Percentiles rank a stretch among this genome's conserved stretches.
Evolutionary conservation across 2,113 vertebrate genomes (phyloP).

Genomic region (Propithecus coquereli): DNA sequence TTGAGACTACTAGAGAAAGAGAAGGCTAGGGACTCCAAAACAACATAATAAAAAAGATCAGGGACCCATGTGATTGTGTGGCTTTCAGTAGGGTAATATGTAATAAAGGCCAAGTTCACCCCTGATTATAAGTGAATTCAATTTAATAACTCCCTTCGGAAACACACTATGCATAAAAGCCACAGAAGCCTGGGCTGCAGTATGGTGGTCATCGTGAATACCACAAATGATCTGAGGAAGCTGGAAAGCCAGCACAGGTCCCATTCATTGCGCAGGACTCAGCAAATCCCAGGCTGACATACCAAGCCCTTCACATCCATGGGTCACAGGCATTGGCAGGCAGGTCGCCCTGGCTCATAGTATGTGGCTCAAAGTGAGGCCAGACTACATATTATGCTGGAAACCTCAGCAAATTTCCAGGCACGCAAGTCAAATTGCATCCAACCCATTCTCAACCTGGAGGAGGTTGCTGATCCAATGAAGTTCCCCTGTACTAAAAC

Average conservation of each 20-base stretch:
- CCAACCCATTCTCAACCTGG: neutral
- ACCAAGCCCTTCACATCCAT: neutral
- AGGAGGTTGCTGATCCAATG: neutral
- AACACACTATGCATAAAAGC: neutral
- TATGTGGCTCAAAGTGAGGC: neutral
- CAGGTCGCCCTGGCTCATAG: neutral
- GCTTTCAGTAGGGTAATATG: neutral
- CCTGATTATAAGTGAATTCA: constrained; percentile 8
- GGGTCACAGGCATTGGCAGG: neutral
- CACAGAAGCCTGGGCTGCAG: neutral
- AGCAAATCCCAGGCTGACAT: neutral
- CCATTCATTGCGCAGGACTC: neutral
- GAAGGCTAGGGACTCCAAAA: neutral
- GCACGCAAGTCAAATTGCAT: neutral
- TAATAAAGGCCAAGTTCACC: constrained; percentile 16
- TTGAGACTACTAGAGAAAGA: neutral
- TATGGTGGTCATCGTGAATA: neutral
- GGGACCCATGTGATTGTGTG: neutral
- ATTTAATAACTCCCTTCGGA: constrained; percentile 9
- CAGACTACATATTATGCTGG: neutral
- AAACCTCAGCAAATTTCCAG: neutral
- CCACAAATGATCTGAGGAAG: neutral
- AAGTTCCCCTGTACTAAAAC: neutral
- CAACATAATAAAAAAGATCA: neutral
- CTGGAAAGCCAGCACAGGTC: neutral